Percentiles rank a stretch among this genome's conserved stretches.
phyloP scores from a whole-genome alignment of 2,888 invertebrate species.

The Bursaphelenchus okinawaensis region DNA sequence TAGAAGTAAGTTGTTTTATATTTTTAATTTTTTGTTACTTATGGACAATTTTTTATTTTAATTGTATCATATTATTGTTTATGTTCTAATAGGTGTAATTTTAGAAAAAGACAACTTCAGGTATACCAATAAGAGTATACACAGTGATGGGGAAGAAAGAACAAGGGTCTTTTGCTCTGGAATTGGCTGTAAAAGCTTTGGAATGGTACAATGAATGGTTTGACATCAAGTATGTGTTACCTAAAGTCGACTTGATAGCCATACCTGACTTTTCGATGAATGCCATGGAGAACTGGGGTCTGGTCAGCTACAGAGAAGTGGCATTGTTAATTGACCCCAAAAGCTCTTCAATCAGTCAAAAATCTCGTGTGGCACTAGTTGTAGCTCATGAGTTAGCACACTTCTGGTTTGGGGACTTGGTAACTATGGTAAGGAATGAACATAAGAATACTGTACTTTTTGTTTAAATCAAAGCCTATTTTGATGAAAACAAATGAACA shows the following conservation, averaged over 20 bases:
- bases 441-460: neutral
- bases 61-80: no score
- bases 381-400: slow-evolving; percentile 82
- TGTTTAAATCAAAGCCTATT: neutral
- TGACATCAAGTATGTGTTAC: slow-evolving; percentile 84
- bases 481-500: neutral
- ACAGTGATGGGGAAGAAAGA: slow-evolving; percentile 78
- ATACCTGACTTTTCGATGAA: slow-evolving; percentile 67
- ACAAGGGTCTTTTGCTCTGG: slow-evolving; percentile 82
- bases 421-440: slow-evolving; percentile 81
- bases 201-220: slow-evolving; percentile 93
- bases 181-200: slow-evolving; percentile 80
- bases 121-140: slow-evolving; percentile 69
- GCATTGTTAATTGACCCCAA: slow-evolving; percentile 70
- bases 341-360: slow-evolving; percentile 71
- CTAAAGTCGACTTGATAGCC: slow-evolving; percentile 91
- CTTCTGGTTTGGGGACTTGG: slow-evolving; percentile 96
- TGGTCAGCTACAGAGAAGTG: slow-evolving; percentile 73
- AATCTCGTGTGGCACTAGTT: slow-evolving; percentile 78
- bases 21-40: no score
- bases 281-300: slow-evolving; percentile 98
- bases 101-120: slow-evolving; percentile 61
- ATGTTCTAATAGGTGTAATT: slow-evolving; percentile 1
- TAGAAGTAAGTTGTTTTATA: slow-evolving; percentile 64
- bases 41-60: no score